Conservation (phyloP, 2,113 vertebrate species). For the Crotophaga sulcirostris region DNA sequence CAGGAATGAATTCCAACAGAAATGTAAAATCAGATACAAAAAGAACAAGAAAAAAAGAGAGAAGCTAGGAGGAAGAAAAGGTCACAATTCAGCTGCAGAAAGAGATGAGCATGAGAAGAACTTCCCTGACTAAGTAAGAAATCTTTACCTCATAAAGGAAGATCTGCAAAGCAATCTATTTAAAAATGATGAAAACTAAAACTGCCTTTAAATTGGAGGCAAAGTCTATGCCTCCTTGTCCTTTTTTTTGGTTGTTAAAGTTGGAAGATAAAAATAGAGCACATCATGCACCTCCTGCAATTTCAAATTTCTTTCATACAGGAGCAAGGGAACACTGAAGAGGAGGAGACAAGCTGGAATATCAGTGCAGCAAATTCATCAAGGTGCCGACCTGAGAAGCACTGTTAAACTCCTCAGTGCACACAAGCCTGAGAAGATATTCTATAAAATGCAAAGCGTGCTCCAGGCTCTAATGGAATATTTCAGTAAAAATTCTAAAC, state of each 20-base stretch:
- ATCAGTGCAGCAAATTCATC: background rate
- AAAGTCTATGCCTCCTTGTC: background rate
- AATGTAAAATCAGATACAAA: background rate
- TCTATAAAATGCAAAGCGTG: background rate
- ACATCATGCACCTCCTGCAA: rapidly evolving
- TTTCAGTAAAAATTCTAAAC: background rate
- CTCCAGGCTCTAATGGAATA: background rate
- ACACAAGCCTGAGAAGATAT: background rate
- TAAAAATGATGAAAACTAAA: background rate
- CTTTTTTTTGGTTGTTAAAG: background rate
- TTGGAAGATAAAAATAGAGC: background rate
- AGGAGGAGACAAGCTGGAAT: background rate
- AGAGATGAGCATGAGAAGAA: background rate
- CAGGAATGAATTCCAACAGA: background rate
- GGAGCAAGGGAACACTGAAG: background rate
- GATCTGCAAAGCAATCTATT: background rate
- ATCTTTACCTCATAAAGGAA: background rate
- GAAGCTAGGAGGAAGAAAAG: background rate
- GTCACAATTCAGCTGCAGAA: background rate
- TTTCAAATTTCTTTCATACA: background rate
- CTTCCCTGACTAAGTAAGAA: background rate
- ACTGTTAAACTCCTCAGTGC: rapidly evolving
- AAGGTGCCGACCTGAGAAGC: background rate
- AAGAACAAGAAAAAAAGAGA: background rate
- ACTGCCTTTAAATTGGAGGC: background rate